phyloP scores from a whole-genome alignment of 2,797 vertebrate species.

The Triplophysa bombifrons region DNA sequence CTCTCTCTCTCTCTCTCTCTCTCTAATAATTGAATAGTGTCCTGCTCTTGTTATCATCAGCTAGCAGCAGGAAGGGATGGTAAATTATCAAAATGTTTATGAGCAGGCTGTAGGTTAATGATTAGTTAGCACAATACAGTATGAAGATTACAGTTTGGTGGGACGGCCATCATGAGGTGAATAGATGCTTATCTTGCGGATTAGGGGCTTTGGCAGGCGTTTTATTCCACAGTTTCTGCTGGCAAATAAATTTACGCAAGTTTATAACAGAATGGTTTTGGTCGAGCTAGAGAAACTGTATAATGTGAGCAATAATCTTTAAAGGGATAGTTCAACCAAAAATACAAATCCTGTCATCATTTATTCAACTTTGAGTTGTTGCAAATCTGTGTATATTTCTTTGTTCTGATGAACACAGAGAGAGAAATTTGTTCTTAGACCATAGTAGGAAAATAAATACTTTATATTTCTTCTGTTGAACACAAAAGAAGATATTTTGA shows the following conservation, averaged over 20 bases:
- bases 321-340: background rate
- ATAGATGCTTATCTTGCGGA: constrained; percentile 27
- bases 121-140: constrained; percentile 37
- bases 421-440: too few relatives aligned
- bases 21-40: constrained; percentile 40
- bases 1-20: background rate
- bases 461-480: too few relatives aligned
- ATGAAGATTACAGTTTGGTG: constrained; percentile 20
- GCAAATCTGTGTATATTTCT: too few relatives aligned
- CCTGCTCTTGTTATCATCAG: constrained; percentile 19
- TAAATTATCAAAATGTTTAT: constrained; percentile 38
- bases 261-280: constrained; percentile 2
- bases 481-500: too few relatives aligned
- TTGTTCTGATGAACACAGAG: too few relatives aligned
- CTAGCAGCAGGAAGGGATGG: constrained; percentile 18
- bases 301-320: background rate
- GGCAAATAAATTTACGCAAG: background rate
- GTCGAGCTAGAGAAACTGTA: background rate
- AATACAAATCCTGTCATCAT: too few relatives aligned
- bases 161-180: constrained; percentile 32
- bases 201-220: constrained; percentile 1
- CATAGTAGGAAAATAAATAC: too few relatives aligned
- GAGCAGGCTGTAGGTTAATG: constrained; percentile 36
- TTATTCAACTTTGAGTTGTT: too few relatives aligned
- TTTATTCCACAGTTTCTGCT: constrained; percentile 9